These are phyloP conservation scores for Ips typographus DNA, from an alignment of 1,140 invertebrate species.

Conservation along the genomic window DNA sequence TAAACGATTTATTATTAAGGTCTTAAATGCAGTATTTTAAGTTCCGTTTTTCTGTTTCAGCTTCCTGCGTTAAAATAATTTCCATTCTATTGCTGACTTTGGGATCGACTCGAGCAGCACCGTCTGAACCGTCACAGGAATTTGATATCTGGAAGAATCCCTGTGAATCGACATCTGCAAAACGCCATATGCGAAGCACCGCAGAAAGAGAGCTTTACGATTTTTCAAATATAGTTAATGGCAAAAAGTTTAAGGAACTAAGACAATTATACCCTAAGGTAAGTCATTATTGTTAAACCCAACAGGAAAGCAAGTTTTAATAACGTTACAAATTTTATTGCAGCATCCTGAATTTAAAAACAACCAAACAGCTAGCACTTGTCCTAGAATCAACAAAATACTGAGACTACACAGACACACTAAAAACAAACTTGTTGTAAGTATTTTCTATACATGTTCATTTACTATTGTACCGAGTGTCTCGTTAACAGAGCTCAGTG, in stretches of 20 bases:
- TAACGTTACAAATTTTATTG: background rate
- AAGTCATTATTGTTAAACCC: background rate
- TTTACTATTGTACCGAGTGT: no score
- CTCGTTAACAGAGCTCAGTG: no score
- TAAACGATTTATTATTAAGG: background rate
- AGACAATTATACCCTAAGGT: conserved; percentile 27
- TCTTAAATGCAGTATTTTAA: background rate
- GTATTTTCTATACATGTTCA: background rate
- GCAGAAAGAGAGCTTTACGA: conserved; percentile 32
- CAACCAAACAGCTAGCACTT: background rate
- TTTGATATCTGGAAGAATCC: conserved; percentile 37
- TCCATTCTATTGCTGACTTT: conserved; percentile 28
- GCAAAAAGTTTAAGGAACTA: conserved; percentile 19
- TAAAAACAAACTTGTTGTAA: background rate
- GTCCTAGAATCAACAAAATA: background rate
- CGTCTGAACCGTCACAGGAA: background rate
- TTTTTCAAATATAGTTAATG: conserved; percentile 21
- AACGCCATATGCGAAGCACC: conserved; percentile 37
- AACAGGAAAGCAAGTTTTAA: background rate
- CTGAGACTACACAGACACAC: background rate
- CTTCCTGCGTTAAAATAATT: conserved; percentile 21
- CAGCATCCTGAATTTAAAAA: background rate
- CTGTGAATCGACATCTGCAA: conserved; percentile 18
- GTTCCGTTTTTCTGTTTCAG: conserved; percentile 20
- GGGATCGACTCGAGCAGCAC: conserved; percentile 12